Base-by-base conservation (phyloP, 2,888 invertebrate species). In the Meiosimyza platycephala region DNA sequence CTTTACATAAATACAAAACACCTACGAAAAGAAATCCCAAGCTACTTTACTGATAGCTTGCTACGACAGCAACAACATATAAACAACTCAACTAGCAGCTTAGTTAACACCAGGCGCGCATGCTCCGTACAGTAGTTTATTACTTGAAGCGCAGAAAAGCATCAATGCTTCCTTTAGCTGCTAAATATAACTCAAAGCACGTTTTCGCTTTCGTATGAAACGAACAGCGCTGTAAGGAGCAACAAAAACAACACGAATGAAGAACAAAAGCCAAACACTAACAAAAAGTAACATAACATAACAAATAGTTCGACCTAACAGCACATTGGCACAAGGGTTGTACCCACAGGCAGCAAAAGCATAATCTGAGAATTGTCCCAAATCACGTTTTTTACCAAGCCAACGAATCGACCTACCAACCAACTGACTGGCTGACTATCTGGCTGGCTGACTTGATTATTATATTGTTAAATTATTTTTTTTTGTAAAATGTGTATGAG, bases 191-290 rank as follows among this genome's bases (percentile, higher is more conserved):
- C 9, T 18, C 16, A 11, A 15, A 63, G 40, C 70, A 33, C 52
- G 52, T 51, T 70, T 62, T 54, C 54, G 33, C 62, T 63, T 70
- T 70, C 68, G 50, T 28, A 40, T 16, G 16, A 51, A 62, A 54
- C 52, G n/a, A 15, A 6, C 22, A 16, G 15, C 16, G 9, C n/a
- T 18, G 62, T 13, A 60, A 62, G 40, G 40, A 40, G 40, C 62
- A 63, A 12, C 18, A 52, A 63, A 54, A 63, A 15, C 9, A 59
- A 6, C 22, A 57, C 48, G 33, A 28, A 22, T 22, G 22, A 22
- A 22, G 22, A 22, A 22, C 22, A 22, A 22, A 2, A 60, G 13
- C 16, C 28, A 59, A 22, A 59, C 28, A 60, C 2, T 12, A 11
- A 9, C 22, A 22, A 40, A 40, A 33, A 15, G 15, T 5, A 60